These are phyloP conservation scores for Euphydryas editha DNA, from an alignment of 2,888 invertebrate genomes.

Conservation along the genomic window DNA sequence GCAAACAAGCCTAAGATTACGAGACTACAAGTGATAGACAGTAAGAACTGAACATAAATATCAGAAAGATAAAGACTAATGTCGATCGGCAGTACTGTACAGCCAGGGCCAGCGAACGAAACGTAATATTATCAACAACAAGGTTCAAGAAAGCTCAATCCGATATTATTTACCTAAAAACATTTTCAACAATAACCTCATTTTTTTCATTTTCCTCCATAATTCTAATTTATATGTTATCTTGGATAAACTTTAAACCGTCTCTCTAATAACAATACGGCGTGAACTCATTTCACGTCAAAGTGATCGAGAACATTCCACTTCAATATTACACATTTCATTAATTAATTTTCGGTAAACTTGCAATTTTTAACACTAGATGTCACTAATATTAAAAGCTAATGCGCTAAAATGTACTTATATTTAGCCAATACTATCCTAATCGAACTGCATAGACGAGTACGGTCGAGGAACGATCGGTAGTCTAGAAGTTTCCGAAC, in stretches of 20 bases:
- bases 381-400: slow-evolving; percentile 84
- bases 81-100: slow-evolving; percentile 46
- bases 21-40: slow-evolving; percentile 54
- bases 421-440: slow-evolving; percentile 56
- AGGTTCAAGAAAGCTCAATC: slow-evolving; percentile 80
- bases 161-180: slow-evolving; percentile 80
- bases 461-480: slow-evolving; percentile 34
- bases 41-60: slow-evolving; percentile 43
- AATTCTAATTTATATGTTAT: slow-evolving; percentile 77
- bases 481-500: background rate
- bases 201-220: slow-evolving; percentile 67
- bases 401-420: slow-evolving; percentile 62
- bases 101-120: slow-evolving; percentile 52
- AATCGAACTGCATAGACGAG: slow-evolving; percentile 32
- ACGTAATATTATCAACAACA: slow-evolving; percentile 72
- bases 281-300: slow-evolving; percentile 73
- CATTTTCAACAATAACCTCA: slow-evolving; percentile 82
- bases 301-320: slow-evolving; percentile 52
- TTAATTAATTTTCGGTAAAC: slow-evolving; percentile 65
- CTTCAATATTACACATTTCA: slow-evolving; percentile 49
- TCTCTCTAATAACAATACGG: slow-evolving; percentile 80
- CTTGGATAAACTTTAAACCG: slow-evolving; percentile 80
- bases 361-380: slow-evolving; percentile 77
- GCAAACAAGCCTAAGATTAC: slow-evolving; percentile 68
- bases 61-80: slow-evolving; percentile 37